These are phyloP conservation scores for Phylloscopus whistleri DNA, from an alignment of 2,113 vertebrate species.

Conservation along the genomic window DNA sequence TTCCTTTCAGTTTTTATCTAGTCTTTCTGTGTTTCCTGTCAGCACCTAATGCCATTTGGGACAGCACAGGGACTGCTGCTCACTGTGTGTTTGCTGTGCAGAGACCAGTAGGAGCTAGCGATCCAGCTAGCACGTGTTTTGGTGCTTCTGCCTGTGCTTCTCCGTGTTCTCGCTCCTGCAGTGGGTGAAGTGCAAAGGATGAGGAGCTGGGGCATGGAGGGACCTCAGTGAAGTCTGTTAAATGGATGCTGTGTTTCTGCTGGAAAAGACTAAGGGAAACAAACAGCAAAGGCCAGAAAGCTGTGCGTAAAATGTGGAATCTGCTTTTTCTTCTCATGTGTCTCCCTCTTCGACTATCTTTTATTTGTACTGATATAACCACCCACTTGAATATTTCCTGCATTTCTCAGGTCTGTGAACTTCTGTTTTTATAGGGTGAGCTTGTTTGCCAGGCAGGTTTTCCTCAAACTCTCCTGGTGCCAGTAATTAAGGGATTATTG, in stretches of 20 bases:
- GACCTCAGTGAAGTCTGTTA: neutral
- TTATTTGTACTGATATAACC: neutral
- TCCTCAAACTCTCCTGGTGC: slow-evolving; percentile 43
- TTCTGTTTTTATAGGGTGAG: neutral
- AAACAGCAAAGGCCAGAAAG: neutral
- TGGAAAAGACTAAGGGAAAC: neutral
- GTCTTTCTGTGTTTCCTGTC: slow-evolving; percentile 50
- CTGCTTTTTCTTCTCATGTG: neutral
- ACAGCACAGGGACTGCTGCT: neutral
- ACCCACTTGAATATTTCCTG: neutral
- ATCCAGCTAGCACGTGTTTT: neutral
- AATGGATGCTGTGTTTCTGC: neutral
- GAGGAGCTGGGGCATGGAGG: neutral
- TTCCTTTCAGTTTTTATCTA: slow-evolving; percentile 65
- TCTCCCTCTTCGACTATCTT: neutral
- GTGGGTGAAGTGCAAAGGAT: neutral
- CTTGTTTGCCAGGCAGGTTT: slow-evolving; percentile 53
- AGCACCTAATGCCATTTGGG: neutral
- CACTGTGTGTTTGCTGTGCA: neutral
- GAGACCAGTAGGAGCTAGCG: neutral
- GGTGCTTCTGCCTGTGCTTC: neutral
- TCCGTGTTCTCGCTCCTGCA: neutral
- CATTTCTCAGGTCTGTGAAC: neutral
- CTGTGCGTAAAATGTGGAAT: neutral
- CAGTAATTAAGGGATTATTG: slow-evolving; percentile 62